Conservation (phyloP, 2,888 invertebrate genomes). For the Electrophaes corylata region DNA sequence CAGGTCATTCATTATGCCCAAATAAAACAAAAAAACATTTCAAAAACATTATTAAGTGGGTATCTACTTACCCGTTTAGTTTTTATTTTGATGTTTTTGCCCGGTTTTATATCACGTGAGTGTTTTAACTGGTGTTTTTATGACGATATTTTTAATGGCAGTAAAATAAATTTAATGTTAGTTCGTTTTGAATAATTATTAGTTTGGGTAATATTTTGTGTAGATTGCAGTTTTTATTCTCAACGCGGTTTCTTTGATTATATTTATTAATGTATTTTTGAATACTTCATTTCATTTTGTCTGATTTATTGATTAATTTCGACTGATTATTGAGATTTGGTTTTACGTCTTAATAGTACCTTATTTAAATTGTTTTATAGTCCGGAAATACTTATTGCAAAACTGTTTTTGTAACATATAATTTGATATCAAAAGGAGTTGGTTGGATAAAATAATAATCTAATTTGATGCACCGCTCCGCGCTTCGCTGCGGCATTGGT, state of each 20-base stretch:
- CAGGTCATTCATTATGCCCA: background rate
- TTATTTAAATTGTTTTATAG: background rate
- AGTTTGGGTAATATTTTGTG: slow-evolving; percentile 1
- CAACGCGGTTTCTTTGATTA: background rate
- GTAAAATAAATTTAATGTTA: slow-evolving; percentile 21
- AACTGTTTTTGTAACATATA: no score
- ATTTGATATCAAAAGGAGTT: no score
- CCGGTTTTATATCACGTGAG: slow-evolving; percentile 17
- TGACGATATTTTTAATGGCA: slow-evolving; percentile 14
- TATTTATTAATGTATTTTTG: background rate
- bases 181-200: slow-evolving; percentile 4
- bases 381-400: no score
- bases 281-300: background rate
- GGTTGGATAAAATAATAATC: no score
- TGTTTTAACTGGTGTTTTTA: slow-evolving; percentile 4
- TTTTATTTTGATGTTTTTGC: slow-evolving; percentile 3
- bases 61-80: background rate
- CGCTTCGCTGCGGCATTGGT: no score
- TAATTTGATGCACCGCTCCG: no score
- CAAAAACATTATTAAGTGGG: background rate
- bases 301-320: slow-evolving; percentile 2
- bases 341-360: no score
- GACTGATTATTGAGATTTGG: background rate
- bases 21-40: slow-evolving; percentile 5
- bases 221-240: slow-evolving; percentile 9